Evolutionary conservation across 2,113 vertebrate species (phyloP), one percentile per base, ranked within the genome.

Genomic region (Neolamprologus fasciatus): DNA sequence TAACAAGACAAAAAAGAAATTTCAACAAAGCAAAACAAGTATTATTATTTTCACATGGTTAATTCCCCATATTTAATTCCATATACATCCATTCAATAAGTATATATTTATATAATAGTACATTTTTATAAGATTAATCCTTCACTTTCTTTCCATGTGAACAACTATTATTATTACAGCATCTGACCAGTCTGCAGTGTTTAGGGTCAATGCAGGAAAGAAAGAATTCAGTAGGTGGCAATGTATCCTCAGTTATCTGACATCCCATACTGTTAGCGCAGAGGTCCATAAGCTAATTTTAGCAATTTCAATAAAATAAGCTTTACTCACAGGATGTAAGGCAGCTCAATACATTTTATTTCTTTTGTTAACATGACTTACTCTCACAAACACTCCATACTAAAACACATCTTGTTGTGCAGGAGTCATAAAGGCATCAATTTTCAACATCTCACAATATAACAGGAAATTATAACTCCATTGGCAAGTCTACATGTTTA

Each of bases 151-250:
- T 51, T 78, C 42, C 26, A n/a, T 78, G 73, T 51, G 2, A 76
- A 47, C 1, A 47, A 17, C 42, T 4, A 28, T 33, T 33, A 78
- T 78, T 66, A 5, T 66, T 66, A 37, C 4, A 68, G 45, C 45
- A 13, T 50, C 10, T 51, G 9, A 47, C 11, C 40, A 28, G 40
- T 71, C 21, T 45, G 37, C 37, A 23, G 23, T 14, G 6, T 47
- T 13, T 79, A 26, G 21, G 6, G 5, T 35, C 9, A 71, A 13
- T 81, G 85, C 71, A 87, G 54, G 42, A 19, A 16, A 51, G 26
- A 80, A 57, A 11, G 9, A 10, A 40, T 80, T 93, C 95, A 94
- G 86, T 82, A 95, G 96, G 94, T 89, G 94, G 94, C 94, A 89
- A 71, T 90, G 47, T 53, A 87, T 78, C 79, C 91, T 91, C 35